phyloP scores from a whole-genome alignment of 2,113 vertebrate species.

The Neogale vison region DNA sequence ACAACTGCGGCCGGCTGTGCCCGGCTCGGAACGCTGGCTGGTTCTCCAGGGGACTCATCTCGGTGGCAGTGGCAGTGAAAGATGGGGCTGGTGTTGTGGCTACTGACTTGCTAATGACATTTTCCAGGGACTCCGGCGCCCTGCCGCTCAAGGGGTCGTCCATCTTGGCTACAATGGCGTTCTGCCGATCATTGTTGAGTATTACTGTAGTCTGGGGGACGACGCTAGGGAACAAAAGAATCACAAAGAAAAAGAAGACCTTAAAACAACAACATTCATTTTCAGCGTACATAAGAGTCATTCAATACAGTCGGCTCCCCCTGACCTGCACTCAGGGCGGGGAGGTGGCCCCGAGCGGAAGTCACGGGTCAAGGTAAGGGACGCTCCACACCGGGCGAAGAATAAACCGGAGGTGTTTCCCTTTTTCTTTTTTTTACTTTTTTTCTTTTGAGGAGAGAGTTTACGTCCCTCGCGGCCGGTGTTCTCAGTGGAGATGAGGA shows the following conservation, averaged over 20 bases:
- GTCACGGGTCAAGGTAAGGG: neutral
- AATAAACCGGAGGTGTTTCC: neutral
- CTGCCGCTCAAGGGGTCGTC: constrained; percentile 90
- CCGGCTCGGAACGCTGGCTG: neutral
- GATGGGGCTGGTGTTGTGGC: neutral
- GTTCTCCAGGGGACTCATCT: neutral
- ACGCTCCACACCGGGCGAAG: too few relatives aligned
- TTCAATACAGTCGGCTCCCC: constrained; percentile 53
- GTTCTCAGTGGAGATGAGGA: too few relatives aligned
- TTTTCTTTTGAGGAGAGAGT: neutral
- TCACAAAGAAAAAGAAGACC: constrained; percentile 72
- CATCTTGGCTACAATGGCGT: constrained; percentile 89
- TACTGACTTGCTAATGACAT: constrained; percentile 97
- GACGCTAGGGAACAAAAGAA: constrained; percentile 87
- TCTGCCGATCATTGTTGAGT: constrained; percentile 93
- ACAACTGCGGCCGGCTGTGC: neutral
- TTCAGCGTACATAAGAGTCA: constrained; percentile 62
- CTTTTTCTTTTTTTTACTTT: neutral
- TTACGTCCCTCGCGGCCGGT: neutral
- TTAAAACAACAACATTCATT: constrained; percentile 53
- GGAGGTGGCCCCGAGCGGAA: neutral
- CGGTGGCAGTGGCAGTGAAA: neutral
- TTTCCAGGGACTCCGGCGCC: constrained; percentile 92
- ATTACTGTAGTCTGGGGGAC: constrained; percentile 99
- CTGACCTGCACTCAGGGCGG: neutral